Evolutionary conservation across 2,888 invertebrate species (phyloP), one percentile per base, ranked within the genome.

Genomic region (Drosophila antonietae): DNA sequence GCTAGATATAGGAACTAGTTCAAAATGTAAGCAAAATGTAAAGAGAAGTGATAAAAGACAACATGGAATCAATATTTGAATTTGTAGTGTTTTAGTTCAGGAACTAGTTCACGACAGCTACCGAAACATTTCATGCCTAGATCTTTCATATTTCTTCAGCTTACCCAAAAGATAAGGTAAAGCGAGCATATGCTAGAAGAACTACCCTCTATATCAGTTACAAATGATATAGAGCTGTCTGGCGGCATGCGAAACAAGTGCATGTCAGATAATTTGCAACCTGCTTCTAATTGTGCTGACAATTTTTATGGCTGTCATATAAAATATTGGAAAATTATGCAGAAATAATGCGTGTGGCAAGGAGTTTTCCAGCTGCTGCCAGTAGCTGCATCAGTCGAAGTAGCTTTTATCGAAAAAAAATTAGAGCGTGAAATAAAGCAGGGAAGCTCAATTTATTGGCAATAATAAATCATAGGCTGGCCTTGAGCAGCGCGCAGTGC

Each of bases 231-330:
- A 20, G 28, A 55, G 39, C n/a, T 55, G 64, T 58, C 39, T 58
- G 51, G 9, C 39, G 33, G n/a, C 35, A 60, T 77, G 47, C 15
- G 18, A 33, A 52, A 66, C 61, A 76, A 75, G 55, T 77, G 68
- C 33, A 39, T 39, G 18, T 68, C 63, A 39, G 43, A 68, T 80
- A 68, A 79, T 79, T 79, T 68, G 80, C 80, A 78, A 78, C 78
- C 80, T 78, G 79, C 77, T 75, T 74, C 83, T 83, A 88, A 85
- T 88, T 86, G 88, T 78, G 83, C 81, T 86, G 88, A 83, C 88
- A 84, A 88, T 88, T 85, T 82, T 68, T 82, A 81, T 88, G 85
- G 73, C 61, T 75, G 69, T 66, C 73, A 73, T 66, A 73, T 85
- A 57, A 85, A 75, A 79, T 85, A 85, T 88, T 76, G 70, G 64